Evolutionary conservation across 2,113 vertebrate species (phyloP).

Genomic region (Phasianus colchicus): DNA sequence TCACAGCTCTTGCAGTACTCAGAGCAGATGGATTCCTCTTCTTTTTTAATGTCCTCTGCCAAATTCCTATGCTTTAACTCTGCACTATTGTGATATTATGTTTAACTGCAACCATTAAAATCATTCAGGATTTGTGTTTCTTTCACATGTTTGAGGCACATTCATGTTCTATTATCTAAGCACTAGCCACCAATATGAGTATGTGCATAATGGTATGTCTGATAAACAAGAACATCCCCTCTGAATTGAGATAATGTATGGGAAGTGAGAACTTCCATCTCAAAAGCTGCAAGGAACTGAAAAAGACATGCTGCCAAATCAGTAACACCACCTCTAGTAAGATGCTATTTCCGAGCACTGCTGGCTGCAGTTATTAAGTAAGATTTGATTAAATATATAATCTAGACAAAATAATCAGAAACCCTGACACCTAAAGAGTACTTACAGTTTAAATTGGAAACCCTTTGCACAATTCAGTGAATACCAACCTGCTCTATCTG

Average conservation of each 20-base stretch:
- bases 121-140: not conserved
- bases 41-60: not conserved
- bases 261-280: not conserved
- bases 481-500: conserved; percentile 98
- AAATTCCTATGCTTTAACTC: not conserved
- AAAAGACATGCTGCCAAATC: not conserved
- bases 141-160: not conserved
- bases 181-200: not conserved
- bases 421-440: not conserved
- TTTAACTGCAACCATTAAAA: not conserved
- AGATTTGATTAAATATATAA: not conserved
- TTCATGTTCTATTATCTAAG: not conserved
- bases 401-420: not conserved
- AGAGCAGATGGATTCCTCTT: not conserved
- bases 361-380: not conserved
- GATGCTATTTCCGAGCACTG: not conserved
- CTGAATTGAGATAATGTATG: not conserved
- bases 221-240: not conserved
- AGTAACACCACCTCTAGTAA: not conserved
- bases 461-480: not conserved
- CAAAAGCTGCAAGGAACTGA: not conserved
- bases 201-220: not conserved
- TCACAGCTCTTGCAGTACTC: not conserved
- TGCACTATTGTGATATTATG: not conserved
- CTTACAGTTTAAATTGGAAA: not conserved